Conservation (phyloP, 2,113 vertebrate genomes). For the Clarias magur region DNA sequence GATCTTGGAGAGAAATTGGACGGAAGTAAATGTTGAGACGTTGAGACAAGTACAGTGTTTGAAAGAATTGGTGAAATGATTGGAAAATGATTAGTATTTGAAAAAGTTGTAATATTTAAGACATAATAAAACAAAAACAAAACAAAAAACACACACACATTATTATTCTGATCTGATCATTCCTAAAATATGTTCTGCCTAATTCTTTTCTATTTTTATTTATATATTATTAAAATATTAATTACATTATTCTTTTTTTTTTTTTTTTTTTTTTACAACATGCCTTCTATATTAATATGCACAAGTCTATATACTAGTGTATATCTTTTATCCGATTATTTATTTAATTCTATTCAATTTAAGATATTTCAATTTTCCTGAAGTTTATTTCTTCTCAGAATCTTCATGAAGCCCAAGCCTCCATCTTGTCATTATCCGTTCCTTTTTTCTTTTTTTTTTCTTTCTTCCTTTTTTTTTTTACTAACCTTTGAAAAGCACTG, state of each 20-base stretch:
- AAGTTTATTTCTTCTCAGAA: not conserved
- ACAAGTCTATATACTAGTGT: too few relatives aligned
- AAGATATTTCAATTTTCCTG: not conserved
- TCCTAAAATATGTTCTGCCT: too few relatives aligned
- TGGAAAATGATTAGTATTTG: not conserved
- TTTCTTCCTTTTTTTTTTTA: slow-evolving; percentile 1
- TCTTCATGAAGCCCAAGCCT: not conserved
- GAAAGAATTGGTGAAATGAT: too few relatives aligned
- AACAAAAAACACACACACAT: not conserved
- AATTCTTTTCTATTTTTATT: not conserved
- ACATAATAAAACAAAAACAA: not conserved
- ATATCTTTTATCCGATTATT: not conserved
- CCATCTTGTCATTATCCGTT: too few relatives aligned
- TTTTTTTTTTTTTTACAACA: not conserved
- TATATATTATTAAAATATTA: not conserved
- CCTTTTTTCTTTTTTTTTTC: not conserved
- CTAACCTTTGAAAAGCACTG: slow-evolving; percentile 53
- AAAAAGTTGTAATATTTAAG: not conserved
- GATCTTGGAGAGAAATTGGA: too few relatives aligned
- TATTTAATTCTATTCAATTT: not conserved
- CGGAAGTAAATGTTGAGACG: too few relatives aligned
- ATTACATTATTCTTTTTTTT: not conserved
- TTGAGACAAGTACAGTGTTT: too few relatives aligned
- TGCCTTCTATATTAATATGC: not conserved
- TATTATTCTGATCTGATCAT: too few relatives aligned